Evolutionary conservation across 2,888 invertebrate species (phyloP), one percentile per base, ranked within the genome.

Genomic region (Ditula angustiorana): DNA sequence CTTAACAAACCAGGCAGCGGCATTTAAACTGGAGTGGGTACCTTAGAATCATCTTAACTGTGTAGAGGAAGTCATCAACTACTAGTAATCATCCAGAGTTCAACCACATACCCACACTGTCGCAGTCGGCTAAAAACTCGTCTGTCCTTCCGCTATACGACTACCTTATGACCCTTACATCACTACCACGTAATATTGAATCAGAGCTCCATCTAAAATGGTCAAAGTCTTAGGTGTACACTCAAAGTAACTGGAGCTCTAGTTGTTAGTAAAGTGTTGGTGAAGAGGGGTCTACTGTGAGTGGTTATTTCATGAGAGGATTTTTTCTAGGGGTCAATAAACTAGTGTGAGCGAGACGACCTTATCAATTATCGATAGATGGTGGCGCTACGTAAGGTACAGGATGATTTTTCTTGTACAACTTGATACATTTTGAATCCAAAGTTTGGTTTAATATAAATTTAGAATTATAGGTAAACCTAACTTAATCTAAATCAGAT

Each of bases 301-400:
- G 7, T 57, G 35, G 64, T 44, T 23, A 41, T 13, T 8, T 35
- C 28, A 44, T 67, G 66, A 69, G 71, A 71, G 74, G 73, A 78
- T 81, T 81, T 85, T 85, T 87, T 82, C 74, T 78, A 68, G 73
- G 69, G 90, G 80, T 90, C 90, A 86, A 85, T 82, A 83, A 85
- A 87, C 91, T 80, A 65, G 81, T 80, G 85, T 74, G 85, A 86
- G 87, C 62, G 86, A 84, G 86, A 86, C 80, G 79, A 84, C 83
- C 82, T 85, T 88, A 87, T 88, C 85, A 88, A 86, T 88, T 89
- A 89, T 85, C 81, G 81, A 83, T 84, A 78, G 74, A 71, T 71
- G 74, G 73, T 78, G 77, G 79, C 76, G 78, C 76, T 79, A 71
- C 70, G 67, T 68, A 57, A 63, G 56, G 35, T 67, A 87, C 78